Evolutionary conservation across 2,888 invertebrate genomes (phyloP), one percentile per base, ranked within the genome.

Genomic region (Kryphioiulus occultus): DNA sequence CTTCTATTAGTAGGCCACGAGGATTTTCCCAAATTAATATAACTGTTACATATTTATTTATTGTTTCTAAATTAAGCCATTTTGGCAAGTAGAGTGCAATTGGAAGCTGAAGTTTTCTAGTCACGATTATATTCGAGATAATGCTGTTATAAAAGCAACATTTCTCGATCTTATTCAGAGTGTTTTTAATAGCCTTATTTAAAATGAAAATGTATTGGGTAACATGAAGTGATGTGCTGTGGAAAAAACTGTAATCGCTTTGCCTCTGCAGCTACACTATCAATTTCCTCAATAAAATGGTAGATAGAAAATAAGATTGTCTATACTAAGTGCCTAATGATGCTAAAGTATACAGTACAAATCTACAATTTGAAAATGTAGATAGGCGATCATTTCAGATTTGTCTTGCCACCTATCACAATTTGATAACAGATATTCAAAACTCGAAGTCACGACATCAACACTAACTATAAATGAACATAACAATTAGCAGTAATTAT

Each of bases 51-150:
- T 68, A 26, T 26, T 68, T 68, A 68, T 68, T 68, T 68, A 68
- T 68, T 26, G 22, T 68, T 68, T 68, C 22, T 26, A 68, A 68
- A 68, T 68, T 68, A 68, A 59, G 22, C 10, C 68, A 68, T 68
- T 68, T 68, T 68, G 68, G 26, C 10, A 68, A 10, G 19, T 68
- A 68, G 68, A 68, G 22, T 26, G 68, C 68, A 68, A 68, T 68
- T 68, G 68, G 26, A 68, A 68, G 10, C 0, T 68, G 68, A 68
- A 68, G 68, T 68, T 68, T 68, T 68, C 68, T 68, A 68, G 68
- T 68, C 68, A 68, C 22, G 68, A 68, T 68, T 68, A 26, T 26
- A 47, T 47, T 26, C 0, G 68, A 26, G 68, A 22, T 26, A 68
- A 26, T 26, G 10, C 15, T 5, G 12, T 47, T 9, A 5, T 39